These are phyloP conservation scores for Nephrocerus scutellatus DNA, from an alignment of 2,888 invertebrate genomes.

Conservation along the genomic window DNA sequence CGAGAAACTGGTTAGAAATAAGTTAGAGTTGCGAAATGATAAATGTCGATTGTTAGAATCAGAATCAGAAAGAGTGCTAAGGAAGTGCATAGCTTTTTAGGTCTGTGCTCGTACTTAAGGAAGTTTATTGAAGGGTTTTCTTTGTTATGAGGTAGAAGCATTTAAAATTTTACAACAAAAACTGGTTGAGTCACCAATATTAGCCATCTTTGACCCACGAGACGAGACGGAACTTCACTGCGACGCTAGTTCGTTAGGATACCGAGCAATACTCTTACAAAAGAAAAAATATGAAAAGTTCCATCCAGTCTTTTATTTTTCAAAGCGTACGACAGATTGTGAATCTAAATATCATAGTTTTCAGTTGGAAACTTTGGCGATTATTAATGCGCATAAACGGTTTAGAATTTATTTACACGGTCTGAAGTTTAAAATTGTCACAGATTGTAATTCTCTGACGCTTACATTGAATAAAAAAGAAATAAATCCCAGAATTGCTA, in stretches of 20 bases:
- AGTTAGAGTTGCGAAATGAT: not conserved
- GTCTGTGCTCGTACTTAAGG: not conserved
- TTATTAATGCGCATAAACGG: constrained; percentile 26
- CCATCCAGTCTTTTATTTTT: constrained; percentile 31
- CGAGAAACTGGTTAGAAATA: not conserved
- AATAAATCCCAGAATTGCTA: too few relatives aligned
- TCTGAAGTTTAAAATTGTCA: constrained; percentile 1
- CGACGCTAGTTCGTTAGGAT: constrained; percentile 29
- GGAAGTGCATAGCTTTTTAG: not conserved
- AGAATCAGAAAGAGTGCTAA: not conserved
- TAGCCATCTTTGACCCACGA: constrained; percentile 28
- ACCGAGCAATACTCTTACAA: constrained; percentile 28
- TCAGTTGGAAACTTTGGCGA: constrained; percentile 31
- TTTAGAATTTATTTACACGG: not conserved
- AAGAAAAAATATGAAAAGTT: constrained; percentile 18
- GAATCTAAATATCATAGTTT: constrained; percentile 31
- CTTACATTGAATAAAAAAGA: too few relatives aligned
- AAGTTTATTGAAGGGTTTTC: not conserved
- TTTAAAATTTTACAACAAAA: constrained; percentile 12
- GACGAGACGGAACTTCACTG: constrained; percentile 30
- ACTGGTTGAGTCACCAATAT: constrained; percentile 12
- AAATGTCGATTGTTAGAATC: not conserved
- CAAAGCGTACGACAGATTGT: constrained; percentile 25
- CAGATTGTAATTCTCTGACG: too few relatives aligned
- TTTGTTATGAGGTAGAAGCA: constrained; percentile 1